Evolutionary conservation across 2,113 vertebrate genomes (phyloP), one percentile per base, ranked within the genome.

Genomic region (Eupsittula cactorum): DNA sequence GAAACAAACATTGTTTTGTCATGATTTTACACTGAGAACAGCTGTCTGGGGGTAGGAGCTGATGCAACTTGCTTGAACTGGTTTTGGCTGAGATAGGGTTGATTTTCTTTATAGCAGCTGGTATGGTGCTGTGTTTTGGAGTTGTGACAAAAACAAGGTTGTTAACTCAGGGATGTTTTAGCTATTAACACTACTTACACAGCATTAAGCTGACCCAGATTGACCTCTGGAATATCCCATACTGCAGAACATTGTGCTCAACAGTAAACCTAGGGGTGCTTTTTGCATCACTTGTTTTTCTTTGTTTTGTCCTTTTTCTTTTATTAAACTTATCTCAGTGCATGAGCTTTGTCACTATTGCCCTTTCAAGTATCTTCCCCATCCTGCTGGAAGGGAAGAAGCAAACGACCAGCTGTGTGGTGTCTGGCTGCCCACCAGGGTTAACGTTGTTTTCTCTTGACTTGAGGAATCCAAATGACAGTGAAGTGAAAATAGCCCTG

Each of bases 211-310:
- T 25, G 41, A 16, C 16, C 15, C 29, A 2, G 16, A 0, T 3
- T 13, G 55, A 8, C 25, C 13, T 1, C 7, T 10, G 33, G 65
- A 23, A 4, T n/a, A 9, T 3, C 37, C 44, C 4, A 4, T 7
- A 7, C 42, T 13, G 0, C 5, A 2, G 31, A 13, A 5, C 0
- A 2, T 50, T 6, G 2, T 28, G 21, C 75, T 39, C 28, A 10
- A 29, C 44, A 7, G 4, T 16, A 9, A 52, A 7, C 39, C 33
- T 2, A 2, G 19, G 20, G 8, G 23, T 46, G 37, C 18, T 29
- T 73, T 65, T 29, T 44, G 12, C 42, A 33, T 60, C 7, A 4
- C 16, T 53, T 50, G 11, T 59, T 64, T 52, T 35, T 0, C 5
- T 52, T 15, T 62, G 39, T 10, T 41, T 35, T 44, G 21, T 37